A percentile compares a stretch with the other conserved stretches of the same genome.
phyloP scores from a whole-genome alignment of 1,140 invertebrate species.

The Homalodisca vitripennis region DNA sequence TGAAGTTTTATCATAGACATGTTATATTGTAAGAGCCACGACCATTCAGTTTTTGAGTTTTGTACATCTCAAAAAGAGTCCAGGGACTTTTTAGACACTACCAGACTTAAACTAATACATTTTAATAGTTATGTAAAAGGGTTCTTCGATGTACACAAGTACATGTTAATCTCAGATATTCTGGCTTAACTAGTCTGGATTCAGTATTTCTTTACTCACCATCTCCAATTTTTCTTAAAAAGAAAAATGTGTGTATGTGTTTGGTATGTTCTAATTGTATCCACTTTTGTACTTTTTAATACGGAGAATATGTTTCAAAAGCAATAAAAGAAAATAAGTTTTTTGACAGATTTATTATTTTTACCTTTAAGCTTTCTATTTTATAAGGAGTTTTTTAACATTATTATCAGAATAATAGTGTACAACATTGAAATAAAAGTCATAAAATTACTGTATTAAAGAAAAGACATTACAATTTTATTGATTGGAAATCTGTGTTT shows the following conservation, averaged over 20 bases:
- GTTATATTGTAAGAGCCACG: not conserved
- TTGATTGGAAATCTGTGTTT: no score
- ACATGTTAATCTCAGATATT: constrained; percentile 25
- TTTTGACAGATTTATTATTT: no score
- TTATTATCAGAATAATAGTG: no score
- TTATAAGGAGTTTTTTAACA: no score
- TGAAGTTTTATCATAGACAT: not conserved
- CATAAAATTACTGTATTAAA: no score
- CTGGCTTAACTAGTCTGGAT: not conserved
- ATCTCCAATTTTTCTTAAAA: not conserved
- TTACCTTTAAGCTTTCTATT: no score
- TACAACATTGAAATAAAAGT: no score
- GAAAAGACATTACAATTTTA: no score
- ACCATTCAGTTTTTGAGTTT: constrained; percentile 1
- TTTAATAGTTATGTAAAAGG: no score
- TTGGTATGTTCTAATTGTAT: not conserved
- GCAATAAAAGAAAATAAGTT: constrained; percentile 24
- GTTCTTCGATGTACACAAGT: no score
- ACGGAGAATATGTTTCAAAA: constrained; percentile 22
- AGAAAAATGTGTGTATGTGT: constrained; percentile 19
- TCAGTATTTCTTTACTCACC: constrained; percentile 5
- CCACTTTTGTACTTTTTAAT: constrained; percentile 30
- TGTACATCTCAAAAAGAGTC: not conserved
- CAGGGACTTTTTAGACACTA: not conserved
- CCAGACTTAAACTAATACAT: not conserved